Evolutionary conservation across 2,113 vertebrate species (phyloP).

Genomic region (Salvelinus fontinalis): DNA sequence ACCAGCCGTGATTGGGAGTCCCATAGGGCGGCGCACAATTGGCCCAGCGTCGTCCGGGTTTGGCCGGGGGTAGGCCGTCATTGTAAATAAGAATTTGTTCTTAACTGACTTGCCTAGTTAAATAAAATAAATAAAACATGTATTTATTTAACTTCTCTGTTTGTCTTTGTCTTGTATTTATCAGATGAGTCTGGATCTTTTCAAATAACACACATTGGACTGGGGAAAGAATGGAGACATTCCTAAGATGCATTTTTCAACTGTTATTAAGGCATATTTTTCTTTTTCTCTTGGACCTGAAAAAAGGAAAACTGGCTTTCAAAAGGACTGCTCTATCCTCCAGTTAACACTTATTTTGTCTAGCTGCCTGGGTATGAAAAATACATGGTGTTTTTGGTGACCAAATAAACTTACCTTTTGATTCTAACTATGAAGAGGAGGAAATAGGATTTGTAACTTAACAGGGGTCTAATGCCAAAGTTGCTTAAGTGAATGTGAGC

Average conservation of each 20-base stretch:
- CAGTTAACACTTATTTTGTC: background rate
- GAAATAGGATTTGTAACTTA: background rate
- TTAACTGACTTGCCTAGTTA: too few species aligned
- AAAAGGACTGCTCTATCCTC: conserved; percentile 3
- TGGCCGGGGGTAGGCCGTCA: too few species aligned
- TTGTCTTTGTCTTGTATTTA: conserved; percentile 1
- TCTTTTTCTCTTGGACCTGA: conserved; percentile 18
- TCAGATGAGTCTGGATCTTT: conserved; percentile 44
- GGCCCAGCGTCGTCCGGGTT: too few species aligned
- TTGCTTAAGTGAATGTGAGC: background rate
- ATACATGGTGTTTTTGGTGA: background rate
- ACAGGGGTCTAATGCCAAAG: conserved; percentile 6
- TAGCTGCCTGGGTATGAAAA: background rate
- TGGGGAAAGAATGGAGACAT: conserved; percentile 29
- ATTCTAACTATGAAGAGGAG: background rate
- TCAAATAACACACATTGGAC: background rate
- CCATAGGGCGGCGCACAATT: too few species aligned
- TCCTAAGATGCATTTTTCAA: conserved; percentile 20
- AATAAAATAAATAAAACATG: background rate
- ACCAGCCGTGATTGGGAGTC: too few species aligned
- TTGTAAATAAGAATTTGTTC: too few species aligned
- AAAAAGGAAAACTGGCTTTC: background rate
- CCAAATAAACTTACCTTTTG: background rate
- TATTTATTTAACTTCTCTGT: conserved; percentile 14
- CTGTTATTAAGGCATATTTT: conserved; percentile 5